phyloP scores from a whole-genome alignment of 2,888 invertebrate genomes.

The Synanthedon vespiformis region DNA sequence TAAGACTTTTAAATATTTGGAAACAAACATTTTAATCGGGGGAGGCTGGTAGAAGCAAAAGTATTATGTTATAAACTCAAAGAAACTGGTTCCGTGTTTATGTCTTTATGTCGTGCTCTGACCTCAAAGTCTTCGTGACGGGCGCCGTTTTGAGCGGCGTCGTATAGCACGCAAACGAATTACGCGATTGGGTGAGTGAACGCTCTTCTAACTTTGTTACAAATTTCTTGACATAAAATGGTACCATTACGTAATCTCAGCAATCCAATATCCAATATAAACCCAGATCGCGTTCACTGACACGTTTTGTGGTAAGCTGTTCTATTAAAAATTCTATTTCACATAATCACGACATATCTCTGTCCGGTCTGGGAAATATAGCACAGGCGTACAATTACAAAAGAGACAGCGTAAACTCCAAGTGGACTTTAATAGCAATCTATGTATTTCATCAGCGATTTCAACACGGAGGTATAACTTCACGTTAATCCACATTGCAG shows the following conservation, averaged over 20 bases:
- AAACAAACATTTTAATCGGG: too few relatives aligned
- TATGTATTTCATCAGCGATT: slow-evolving; percentile 20
- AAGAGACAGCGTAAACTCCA: slow-evolving; percentile 30
- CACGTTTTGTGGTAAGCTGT: not conserved
- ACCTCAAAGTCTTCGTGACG: slow-evolving; percentile 48
- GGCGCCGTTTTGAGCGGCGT: slow-evolving; percentile 30
- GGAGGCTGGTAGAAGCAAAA: too few relatives aligned
- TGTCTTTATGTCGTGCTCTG: slow-evolving; percentile 37
- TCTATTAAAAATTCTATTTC: slow-evolving; percentile 28
- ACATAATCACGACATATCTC: slow-evolving; percentile 33
- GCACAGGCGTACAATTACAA: slow-evolving; percentile 30
- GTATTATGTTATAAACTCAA: not conserved
- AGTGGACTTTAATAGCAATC: slow-evolving; percentile 29
- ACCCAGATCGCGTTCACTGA: slow-evolving; percentile 17
- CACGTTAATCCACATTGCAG: too few relatives aligned
- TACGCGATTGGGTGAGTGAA: slow-evolving; percentile 39
- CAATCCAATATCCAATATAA: slow-evolving; percentile 19
- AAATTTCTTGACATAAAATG: slow-evolving; percentile 39
- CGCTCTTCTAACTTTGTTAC: slow-evolving; percentile 28
- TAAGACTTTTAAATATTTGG: not conserved
- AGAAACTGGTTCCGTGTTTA: slow-evolving; percentile 37
- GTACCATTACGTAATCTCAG: slow-evolving; percentile 28
- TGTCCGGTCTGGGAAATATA: not conserved
- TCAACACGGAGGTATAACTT: too few relatives aligned
- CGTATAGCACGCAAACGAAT: slow-evolving; percentile 38